phyloP scores from a whole-genome alignment of 2,113 vertebrate genomes.

The Malurus alboscapulatus region DNA sequence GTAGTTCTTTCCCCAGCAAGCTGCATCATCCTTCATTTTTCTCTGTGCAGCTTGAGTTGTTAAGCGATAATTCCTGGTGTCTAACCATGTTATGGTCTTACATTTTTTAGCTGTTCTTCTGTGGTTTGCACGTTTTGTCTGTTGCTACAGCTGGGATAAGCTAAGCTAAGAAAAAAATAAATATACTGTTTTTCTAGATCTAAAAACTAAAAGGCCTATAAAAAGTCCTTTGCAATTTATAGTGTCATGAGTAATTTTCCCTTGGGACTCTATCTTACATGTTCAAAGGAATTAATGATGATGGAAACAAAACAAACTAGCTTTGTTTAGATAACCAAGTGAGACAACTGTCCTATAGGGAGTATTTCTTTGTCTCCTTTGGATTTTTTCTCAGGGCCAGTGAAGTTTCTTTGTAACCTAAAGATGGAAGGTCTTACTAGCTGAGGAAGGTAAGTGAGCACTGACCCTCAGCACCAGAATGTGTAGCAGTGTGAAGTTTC shows the following conservation, averaged over 20 bases:
- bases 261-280: background rate
- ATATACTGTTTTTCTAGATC: background rate
- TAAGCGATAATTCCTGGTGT: background rate
- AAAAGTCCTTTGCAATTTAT: background rate
- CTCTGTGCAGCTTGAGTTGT: background rate
- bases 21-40: background rate
- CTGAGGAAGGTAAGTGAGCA: background rate
- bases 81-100: background rate
- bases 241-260: background rate
- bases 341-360: background rate
- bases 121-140: background rate
- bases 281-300: background rate
- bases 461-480: background rate
- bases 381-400: background rate
- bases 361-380: background rate
- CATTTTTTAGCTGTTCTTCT: background rate
- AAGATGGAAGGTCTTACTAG: background rate
- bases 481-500: background rate
- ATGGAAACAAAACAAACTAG: background rate
- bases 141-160: background rate
- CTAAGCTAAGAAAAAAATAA: background rate
- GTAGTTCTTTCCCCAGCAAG: background rate
- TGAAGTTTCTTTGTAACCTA: background rate
- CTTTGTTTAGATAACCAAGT: background rate
- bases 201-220: background rate